Conservation (phyloP, 2,888 invertebrate species). For the Eilema depressum region DNA sequence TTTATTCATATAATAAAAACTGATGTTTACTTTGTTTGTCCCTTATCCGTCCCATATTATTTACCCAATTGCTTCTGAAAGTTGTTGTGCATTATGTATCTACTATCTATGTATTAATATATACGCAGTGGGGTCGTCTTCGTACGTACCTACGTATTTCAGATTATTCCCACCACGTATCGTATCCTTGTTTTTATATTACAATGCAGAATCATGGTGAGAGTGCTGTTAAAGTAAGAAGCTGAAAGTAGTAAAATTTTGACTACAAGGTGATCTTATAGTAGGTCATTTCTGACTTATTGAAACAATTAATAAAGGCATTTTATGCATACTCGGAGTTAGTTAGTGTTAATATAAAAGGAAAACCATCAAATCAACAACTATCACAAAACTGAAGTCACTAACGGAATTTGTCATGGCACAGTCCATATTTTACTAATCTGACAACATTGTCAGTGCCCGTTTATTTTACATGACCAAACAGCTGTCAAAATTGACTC, state of each 20-base stretch:
- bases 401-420: neutral
- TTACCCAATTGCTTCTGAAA: neutral
- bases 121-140: neutral
- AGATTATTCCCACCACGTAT: neutral
- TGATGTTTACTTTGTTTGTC: neutral
- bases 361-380: neutral
- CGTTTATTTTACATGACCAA: conserved; percentile 65
- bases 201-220: neutral
- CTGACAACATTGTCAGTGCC: conserved; percentile 34
- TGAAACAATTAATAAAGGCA: neutral
- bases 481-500: conserved; percentile 73
- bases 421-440: conserved; percentile 6
- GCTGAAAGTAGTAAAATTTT: neutral
- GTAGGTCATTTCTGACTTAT: neutral
- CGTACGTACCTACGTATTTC: neutral
- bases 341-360: neutral
- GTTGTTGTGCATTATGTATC: neutral
- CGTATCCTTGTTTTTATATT: neutral
- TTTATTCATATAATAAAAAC: neutral
- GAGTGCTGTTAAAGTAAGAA: neutral
- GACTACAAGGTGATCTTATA: neutral
- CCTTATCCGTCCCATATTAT: neutral
- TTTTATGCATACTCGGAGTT: neutral
- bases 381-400: neutral
- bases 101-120: neutral